Conservation (phyloP, 2,888 invertebrate genomes). For the Perdita meconis region DNA sequence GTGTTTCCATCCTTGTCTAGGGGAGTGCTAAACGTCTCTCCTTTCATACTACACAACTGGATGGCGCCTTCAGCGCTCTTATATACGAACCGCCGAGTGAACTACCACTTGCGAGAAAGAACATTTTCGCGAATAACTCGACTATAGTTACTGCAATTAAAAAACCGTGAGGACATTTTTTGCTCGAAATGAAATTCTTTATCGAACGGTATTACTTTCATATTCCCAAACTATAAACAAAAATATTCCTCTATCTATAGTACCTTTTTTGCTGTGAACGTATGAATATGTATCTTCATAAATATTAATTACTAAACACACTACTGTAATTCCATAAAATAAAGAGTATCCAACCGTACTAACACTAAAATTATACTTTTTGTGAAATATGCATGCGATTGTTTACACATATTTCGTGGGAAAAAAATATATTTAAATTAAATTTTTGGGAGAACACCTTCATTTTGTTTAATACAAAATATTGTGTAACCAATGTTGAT, state of each 20-base stretch:
- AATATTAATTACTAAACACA: no score
- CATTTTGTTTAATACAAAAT: background rate
- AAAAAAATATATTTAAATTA: no score
- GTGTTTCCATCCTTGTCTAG: slow-evolving; percentile 90
- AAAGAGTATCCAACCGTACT: no score
- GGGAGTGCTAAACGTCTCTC: slow-evolving; percentile 98
- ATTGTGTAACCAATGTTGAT: slow-evolving; percentile 10
- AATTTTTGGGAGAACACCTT: no score
- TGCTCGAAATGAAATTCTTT: background rate
- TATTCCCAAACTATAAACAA: background rate
- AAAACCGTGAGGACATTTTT: slow-evolving; percentile 22
- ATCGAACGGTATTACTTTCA: background rate
- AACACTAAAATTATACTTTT: background rate
- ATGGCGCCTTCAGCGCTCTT: slow-evolving; percentile 41
- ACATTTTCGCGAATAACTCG: slow-evolving; percentile 38
- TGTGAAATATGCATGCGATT: background rate
- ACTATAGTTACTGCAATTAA: background rate
- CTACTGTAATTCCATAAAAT: no score
- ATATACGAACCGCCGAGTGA: slow-evolving; percentile 72
- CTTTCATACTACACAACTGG: slow-evolving; percentile 95
- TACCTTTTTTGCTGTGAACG: background rate
- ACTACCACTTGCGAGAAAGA: slow-evolving; percentile 75
- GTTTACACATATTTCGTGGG: background rate
- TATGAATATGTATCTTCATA: no score
- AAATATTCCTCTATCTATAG: slow-evolving; percentile 1